phyloP scores from a whole-genome alignment of 2,113 vertebrate genomes.

The Tauraco erythrolophus region DNA sequence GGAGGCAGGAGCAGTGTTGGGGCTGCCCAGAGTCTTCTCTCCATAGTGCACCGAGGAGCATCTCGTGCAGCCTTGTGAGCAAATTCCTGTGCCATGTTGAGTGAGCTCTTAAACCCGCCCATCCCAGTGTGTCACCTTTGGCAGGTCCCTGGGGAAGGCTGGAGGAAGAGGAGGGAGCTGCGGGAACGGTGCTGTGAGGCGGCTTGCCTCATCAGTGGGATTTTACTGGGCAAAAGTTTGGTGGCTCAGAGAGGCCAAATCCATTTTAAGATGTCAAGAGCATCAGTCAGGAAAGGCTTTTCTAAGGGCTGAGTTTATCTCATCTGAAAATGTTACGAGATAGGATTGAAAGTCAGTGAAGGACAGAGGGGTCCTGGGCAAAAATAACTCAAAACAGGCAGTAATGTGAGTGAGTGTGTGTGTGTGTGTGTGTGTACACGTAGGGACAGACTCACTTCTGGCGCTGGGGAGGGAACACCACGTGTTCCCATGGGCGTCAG shows the following conservation, averaged over 20 bases:
- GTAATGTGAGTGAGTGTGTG: not conserved
- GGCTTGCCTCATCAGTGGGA: not conserved
- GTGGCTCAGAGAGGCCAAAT: not conserved
- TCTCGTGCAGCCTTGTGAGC: not conserved
- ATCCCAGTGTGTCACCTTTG: not conserved
- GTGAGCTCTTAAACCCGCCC: not conserved
- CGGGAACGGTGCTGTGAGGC: too few relatives aligned
- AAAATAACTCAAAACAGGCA: not conserved
- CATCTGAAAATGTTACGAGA: not conserved
- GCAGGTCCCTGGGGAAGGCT: not conserved
- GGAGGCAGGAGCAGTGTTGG: not conserved
- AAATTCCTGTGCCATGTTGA: too few relatives aligned
- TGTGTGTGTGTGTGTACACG: not conserved
- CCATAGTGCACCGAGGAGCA: not conserved
- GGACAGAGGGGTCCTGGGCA: not conserved
- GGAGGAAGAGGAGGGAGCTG: not conserved
- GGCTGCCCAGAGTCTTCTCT: too few relatives aligned
- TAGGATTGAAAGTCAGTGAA: not conserved
- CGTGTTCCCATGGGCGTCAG: not conserved
- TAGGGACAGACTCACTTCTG: not conserved
- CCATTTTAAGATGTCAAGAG: not conserved
- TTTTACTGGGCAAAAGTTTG: not conserved
- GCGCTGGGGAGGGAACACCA: not conserved
- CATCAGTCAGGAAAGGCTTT: not conserved
- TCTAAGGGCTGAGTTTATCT: not conserved